Evolutionary conservation across 1,140 invertebrate species (phyloP).

Genomic region (Diploscapter pachys): DNA sequence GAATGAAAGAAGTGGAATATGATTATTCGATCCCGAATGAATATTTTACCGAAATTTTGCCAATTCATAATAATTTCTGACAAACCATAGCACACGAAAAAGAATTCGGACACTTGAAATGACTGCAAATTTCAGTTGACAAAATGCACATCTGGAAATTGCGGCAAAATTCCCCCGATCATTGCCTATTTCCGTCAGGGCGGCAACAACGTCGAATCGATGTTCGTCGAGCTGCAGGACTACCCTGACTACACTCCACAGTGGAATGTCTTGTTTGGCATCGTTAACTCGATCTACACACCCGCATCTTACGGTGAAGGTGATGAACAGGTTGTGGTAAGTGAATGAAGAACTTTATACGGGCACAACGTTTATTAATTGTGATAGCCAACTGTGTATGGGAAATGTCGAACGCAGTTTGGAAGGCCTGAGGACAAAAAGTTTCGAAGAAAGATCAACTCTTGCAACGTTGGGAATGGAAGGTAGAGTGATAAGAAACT

Average conservation of each 20-base stretch:
- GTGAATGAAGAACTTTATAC: neutral
- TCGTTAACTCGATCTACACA: slow-evolving; percentile 27
- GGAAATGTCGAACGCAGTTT: slow-evolving; percentile 22
- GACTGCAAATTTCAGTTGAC: neutral
- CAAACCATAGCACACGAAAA: too few relatives aligned
- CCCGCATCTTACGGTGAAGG: slow-evolving; percentile 30
- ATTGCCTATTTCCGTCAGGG: slow-evolving; percentile 25
- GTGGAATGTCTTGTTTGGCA: slow-evolving; percentile 31
- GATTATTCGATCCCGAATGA: too few relatives aligned
- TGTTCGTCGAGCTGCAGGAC: slow-evolving; percentile 17
- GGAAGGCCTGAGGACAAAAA: slow-evolving; percentile 29
- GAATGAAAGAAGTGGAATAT: too few relatives aligned
- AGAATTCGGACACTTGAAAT: neutral
- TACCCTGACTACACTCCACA: slow-evolving; percentile 3
- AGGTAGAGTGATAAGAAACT: slow-evolving; percentile 14
- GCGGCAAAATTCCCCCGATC: slow-evolving; percentile 17
- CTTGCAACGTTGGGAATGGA: slow-evolving; percentile 16
- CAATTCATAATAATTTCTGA: too few relatives aligned
- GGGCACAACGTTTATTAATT: neutral
- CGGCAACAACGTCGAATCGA: slow-evolving; percentile 22
- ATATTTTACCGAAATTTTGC: too few relatives aligned
- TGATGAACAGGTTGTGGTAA: slow-evolving; percentile 25
- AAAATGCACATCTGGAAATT: slow-evolving; percentile 20
- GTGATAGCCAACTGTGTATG: slow-evolving; percentile 22
- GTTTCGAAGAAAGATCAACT: slow-evolving; percentile 26